These are phyloP conservation scores for Bombylius discolor DNA, from an alignment of 2,888 invertebrate species.

Conservation along the genomic window DNA sequence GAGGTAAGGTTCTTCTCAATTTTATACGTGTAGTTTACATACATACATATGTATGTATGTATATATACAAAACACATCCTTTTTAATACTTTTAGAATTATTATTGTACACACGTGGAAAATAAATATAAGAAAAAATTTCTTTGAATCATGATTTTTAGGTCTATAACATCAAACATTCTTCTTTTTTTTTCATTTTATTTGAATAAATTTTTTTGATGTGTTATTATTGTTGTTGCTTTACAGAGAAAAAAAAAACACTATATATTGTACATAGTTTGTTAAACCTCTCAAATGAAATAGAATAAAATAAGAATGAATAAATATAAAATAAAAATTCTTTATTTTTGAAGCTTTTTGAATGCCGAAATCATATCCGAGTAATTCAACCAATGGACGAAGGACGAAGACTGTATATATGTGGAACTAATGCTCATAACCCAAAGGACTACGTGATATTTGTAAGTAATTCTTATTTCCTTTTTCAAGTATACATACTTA, in stretches of 20 bases:
- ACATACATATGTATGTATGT: too few species aligned
- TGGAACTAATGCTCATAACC: constrained; percentile 89
- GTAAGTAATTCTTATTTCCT: constrained; percentile 48
- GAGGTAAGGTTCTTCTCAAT: constrained; percentile 49
- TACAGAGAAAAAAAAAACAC: not conserved
- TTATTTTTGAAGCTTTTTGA: constrained; percentile 65
- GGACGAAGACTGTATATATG: constrained; percentile 81
- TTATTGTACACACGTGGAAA: too few species aligned
- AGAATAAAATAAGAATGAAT: not conserved
- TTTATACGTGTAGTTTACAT: too few species aligned
- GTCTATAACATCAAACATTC: too few species aligned
- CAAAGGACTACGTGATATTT: constrained; percentile 88
- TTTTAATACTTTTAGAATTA: too few species aligned
- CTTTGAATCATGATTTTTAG: too few species aligned
- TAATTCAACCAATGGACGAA: constrained; percentile 86
- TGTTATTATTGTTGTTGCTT: too few species aligned
- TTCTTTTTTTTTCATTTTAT: too few species aligned
- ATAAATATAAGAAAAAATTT: too few species aligned
- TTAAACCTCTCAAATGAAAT: not conserved
- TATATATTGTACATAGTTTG: not conserved
- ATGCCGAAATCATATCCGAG: constrained; percentile 87
- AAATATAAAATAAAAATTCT: not conserved
- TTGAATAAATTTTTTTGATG: not conserved
- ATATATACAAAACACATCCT: too few species aligned
- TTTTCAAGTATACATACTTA: not conserved